These are phyloP conservation scores for Arenaria interpres DNA, from an alignment of 2,113 vertebrate genomes.

Conservation along the genomic window DNA sequence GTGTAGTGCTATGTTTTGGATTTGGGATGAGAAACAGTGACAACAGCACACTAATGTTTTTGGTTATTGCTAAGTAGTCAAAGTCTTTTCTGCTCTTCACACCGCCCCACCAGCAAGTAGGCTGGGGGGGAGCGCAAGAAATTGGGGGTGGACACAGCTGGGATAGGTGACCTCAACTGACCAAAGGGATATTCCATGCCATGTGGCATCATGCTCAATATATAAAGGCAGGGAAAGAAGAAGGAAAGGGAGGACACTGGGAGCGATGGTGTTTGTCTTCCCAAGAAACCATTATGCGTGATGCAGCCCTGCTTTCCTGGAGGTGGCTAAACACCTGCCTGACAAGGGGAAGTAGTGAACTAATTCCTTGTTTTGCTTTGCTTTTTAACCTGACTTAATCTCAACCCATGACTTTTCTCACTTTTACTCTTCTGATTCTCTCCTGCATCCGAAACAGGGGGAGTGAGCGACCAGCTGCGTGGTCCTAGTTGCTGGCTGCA, in stretches of 20 bases:
- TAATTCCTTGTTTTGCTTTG: not conserved
- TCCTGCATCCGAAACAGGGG: not conserved
- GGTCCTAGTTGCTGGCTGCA: not conserved
- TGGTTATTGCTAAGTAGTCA: not conserved
- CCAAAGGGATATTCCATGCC: not conserved
- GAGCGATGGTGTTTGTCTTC: not conserved
- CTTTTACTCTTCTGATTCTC: not conserved
- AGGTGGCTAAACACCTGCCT: not conserved
- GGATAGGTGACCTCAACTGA: not conserved
- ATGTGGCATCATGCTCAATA: not conserved
- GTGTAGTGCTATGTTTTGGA: not conserved
- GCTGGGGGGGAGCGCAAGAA: not conserved
- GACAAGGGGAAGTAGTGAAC: not conserved
- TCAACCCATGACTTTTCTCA: not conserved
- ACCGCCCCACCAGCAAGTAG: not conserved
- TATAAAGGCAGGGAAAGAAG: not conserved
- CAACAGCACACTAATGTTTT: not conserved
- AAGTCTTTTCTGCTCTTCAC: not conserved
- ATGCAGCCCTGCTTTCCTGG: not conserved
- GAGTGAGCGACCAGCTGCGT: not conserved
- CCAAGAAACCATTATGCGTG: not conserved
- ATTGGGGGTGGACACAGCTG: not conserved
- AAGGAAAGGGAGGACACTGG: not conserved
- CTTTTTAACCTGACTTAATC: not conserved
- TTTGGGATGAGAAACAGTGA: not conserved